Conservation (phyloP, 2,888 invertebrate species). For the Papilio elwesi region DNA sequence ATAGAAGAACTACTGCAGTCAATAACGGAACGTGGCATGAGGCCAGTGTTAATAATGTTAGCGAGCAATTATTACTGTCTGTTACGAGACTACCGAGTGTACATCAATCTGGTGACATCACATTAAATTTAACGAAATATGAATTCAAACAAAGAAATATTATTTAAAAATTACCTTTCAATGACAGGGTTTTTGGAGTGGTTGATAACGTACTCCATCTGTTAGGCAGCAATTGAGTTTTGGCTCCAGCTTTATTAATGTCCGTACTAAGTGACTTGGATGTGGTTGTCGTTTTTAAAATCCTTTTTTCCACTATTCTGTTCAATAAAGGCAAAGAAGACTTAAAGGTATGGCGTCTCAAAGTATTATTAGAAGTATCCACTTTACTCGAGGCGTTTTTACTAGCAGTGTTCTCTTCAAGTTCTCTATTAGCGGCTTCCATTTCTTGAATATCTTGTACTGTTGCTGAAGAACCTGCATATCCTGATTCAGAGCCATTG, state of each 20-base stretch:
- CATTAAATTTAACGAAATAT: constrained; percentile 4
- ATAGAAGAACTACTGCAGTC: constrained; percentile 58
- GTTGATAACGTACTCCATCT: constrained; percentile 69
- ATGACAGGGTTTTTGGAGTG: constrained; percentile 54
- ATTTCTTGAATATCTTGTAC: constrained; percentile 55
- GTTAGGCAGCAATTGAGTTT: constrained; percentile 57
- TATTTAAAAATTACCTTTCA: constrained; percentile 51
- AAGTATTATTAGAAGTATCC: constrained; percentile 13
- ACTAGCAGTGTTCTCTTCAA: constrained; percentile 34
- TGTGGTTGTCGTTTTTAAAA: constrained; percentile 55
- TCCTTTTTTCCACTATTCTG: constrained; percentile 50
- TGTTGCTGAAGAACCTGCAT: constrained; percentile 58
- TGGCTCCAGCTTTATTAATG: constrained; percentile 49
- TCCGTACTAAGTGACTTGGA: constrained; percentile 54
- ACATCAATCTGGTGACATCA: constrained; percentile 43
- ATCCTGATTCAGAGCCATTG: constrained; percentile 66
- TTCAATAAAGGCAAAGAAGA: constrained; percentile 59
- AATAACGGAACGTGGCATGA: constrained; percentile 46
- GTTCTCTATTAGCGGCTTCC: constrained; percentile 46
- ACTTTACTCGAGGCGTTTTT: constrained; percentile 44
- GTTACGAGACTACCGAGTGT: constrained; percentile 38
- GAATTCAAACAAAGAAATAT: neutral
- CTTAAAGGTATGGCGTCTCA: constrained; percentile 50
- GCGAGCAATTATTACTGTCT: constrained; percentile 50
- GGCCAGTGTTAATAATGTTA: constrained; percentile 50